Conservation (phyloP, 2,797 vertebrate genomes). For the Characodon lateralis region DNA sequence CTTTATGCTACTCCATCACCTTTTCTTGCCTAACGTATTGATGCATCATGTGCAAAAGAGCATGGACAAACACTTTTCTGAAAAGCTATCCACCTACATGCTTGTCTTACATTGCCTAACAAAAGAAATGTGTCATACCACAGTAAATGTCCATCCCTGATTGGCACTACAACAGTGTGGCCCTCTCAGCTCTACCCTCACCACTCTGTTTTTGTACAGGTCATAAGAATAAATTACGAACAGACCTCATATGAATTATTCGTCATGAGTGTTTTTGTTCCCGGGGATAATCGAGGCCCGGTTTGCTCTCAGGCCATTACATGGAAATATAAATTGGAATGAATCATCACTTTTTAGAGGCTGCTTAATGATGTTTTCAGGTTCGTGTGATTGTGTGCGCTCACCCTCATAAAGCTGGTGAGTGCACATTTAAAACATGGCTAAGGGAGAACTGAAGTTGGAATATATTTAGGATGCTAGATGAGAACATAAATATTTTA, state of each 20-base stretch:
- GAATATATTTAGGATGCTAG: constrained; percentile 4
- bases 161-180: not conserved
- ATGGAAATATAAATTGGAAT: constrained; percentile 50
- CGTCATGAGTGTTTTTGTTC: constrained; percentile 26
- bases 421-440: constrained; percentile 2
- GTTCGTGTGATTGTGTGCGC: not conserved
- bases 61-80: not conserved
- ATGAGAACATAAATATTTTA: constrained; percentile 32
- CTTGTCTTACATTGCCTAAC: constrained; percentile 26
- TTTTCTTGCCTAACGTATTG: not conserved
- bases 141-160: constrained; percentile 4
- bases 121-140: constrained; percentile 43
- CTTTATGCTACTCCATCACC: too few relatives aligned
- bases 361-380: constrained; percentile 6
- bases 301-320: constrained; percentile 30
- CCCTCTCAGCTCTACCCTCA: not conserved
- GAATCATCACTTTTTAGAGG: constrained; percentile 42
- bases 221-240: constrained; percentile 36
- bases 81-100: constrained; percentile 13
- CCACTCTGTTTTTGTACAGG: constrained; percentile 37
- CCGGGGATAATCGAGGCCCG: constrained; percentile 38
- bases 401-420: not conserved
- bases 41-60: not conserved
- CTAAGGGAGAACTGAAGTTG: constrained; percentile 8
- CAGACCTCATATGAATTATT: constrained; percentile 41